phyloP scores from a whole-genome alignment of 2,113 vertebrate species.

The Gymnobelideus leadbeateri region DNA sequence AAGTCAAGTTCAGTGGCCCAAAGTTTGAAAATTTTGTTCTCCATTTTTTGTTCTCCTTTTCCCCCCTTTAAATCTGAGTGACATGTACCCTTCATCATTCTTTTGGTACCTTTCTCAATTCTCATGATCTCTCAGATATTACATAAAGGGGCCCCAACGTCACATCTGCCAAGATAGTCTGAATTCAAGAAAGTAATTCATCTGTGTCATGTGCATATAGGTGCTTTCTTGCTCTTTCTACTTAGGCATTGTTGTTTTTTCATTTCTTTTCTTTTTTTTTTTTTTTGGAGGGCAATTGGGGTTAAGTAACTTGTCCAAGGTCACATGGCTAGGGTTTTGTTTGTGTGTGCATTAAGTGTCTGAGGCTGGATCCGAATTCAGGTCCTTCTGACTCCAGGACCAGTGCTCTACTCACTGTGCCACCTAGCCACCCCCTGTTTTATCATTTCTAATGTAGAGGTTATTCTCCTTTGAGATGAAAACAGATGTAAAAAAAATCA shows the following conservation, averaged over 20 bases:
- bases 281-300: too few species aligned
- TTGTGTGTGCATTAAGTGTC: too few species aligned
- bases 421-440: too few species aligned
- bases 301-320: too few species aligned
- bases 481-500: background rate
- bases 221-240: background rate
- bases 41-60: background rate
- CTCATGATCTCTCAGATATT: background rate
- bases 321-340: too few species aligned
- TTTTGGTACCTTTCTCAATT: background rate
- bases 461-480: background rate
- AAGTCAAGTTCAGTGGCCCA: background rate
- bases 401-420: too few species aligned
- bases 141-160: background rate
- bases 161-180: background rate
- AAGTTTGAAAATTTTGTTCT: background rate
- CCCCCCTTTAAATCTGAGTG: background rate
- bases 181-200: background rate
- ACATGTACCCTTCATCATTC: background rate
- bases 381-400: too few species aligned
- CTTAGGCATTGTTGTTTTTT: background rate
- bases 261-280: too few species aligned
- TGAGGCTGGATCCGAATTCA: too few species aligned
- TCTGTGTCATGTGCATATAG: background rate
- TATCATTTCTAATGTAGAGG: background rate